phyloP scores from a whole-genome alignment of 2,797 vertebrate genomes.

The Cyprinodon diabolis region DNA sequence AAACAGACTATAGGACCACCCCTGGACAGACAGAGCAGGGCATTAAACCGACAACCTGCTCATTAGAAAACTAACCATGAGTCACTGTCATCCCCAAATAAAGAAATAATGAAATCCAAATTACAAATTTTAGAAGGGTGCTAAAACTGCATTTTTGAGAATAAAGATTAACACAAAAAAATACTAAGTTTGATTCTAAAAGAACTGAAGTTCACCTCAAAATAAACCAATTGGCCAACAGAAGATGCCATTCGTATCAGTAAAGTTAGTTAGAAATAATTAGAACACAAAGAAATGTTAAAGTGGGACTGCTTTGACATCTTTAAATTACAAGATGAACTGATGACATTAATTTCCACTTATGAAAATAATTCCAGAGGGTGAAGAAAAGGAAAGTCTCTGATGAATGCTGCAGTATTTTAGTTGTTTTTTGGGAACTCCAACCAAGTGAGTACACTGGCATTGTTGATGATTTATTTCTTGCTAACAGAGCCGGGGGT shows the following conservation, averaged over 20 bases:
- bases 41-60: too few relatives aligned
- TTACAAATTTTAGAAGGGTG: too few relatives aligned
- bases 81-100: too few relatives aligned
- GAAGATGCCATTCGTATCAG: neutral
- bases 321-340: neutral
- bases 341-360: neutral
- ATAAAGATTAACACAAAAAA: neutral
- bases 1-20: too few relatives aligned
- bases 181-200: neutral
- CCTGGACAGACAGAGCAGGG: too few relatives aligned
- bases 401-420: neutral
- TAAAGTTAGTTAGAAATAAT: neutral
- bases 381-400: neutral
- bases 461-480: conserved; percentile 1
- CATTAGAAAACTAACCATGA: too few relatives aligned
- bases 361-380: neutral
- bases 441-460: neutral
- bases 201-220: neutral
- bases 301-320: neutral
- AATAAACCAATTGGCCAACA: neutral
- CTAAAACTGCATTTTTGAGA: neutral
- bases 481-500: neutral
- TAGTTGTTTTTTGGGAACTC: neutral
- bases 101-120: too few relatives aligned
- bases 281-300: neutral